phyloP scores from a whole-genome alignment of 30 jellyfish, hydroid and myxozoan genomes.

The Morbakka virulenta region DNA sequence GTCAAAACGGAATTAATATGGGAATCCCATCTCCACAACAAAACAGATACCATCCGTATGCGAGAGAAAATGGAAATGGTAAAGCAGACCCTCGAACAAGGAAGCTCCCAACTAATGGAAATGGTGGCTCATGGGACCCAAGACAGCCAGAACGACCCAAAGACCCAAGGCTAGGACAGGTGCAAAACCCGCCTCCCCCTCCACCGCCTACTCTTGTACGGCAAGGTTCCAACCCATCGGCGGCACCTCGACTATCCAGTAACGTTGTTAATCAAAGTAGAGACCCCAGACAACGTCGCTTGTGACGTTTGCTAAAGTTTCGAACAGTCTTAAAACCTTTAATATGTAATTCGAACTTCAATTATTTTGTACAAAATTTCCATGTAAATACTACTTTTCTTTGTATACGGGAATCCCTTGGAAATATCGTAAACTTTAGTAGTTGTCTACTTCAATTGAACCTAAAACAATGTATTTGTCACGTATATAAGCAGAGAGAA shows the following conservation, averaged over 20 bases:
- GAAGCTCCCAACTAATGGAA: constrained; percentile 8
- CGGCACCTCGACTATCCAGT: constrained; percentile 9
- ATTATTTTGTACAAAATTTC: too few relatives aligned
- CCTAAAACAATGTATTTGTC: too few relatives aligned
- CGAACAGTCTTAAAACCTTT: too few relatives aligned
- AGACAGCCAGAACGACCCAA: constrained; percentile 51
- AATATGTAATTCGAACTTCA: too few relatives aligned
- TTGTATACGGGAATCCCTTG: too few relatives aligned
- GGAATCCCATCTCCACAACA: not conserved
- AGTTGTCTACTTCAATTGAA: too few relatives aligned
- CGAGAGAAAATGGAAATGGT: constrained; percentile 26
- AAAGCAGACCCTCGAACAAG: constrained; percentile 43
- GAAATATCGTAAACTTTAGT: too few relatives aligned
- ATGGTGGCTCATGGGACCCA: not conserved
- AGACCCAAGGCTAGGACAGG: constrained; percentile 62
- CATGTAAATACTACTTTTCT: too few relatives aligned
- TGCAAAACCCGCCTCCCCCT: constrained; percentile 18
- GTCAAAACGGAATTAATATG: not conserved
- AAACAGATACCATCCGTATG: constrained; percentile 61
- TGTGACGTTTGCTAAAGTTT: too few relatives aligned
- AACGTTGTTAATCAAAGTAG: constrained; percentile 58
- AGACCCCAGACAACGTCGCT: constrained; percentile 75
- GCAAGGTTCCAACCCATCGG: not conserved
- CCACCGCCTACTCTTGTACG: not conserved
- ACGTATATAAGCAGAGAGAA: too few relatives aligned